Evolutionary conservation across 2,888 invertebrate species (phyloP), one percentile per base, ranked within the genome.

Genomic region (Dioctria rufipes): DNA sequence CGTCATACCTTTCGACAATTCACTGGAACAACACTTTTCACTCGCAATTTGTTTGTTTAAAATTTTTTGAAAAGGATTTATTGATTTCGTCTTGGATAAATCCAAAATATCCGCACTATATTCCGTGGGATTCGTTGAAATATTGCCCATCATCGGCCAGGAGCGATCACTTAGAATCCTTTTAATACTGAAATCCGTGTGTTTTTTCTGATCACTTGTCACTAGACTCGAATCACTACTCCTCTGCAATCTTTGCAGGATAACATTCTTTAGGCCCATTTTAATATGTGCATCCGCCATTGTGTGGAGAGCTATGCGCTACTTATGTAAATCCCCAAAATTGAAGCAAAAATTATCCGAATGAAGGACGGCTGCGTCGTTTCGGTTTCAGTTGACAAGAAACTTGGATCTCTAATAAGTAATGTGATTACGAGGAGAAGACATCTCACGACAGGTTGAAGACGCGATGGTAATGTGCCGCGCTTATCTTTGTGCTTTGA

Each of bases 161-260:
- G 5, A 9, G 49, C 60, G 80, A 66, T 84, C 82, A 4, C 83
- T 82, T 67, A 85, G 82, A 78, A 89, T 89, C 51, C 87, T 86
- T 82, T 86, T 87, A 13, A 89, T 89, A 82, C 89, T 89, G 77
- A 89, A 89, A 83, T 89, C 89, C 2, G 89, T 89, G 2, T 87
- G 85, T 81, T 87, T 86, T 71, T 63, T 73, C 13, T 77, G 54
- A 25, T 63, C 77, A 37, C 54, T 46, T 37, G 25, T 78, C 13
- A 40, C 5, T 4, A 0, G 13, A 6, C 5, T 79, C n/a, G 43
- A 37, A 40, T 80, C 65, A 8, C 8, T 8, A 49, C 60, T 43
- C 5, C 39, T 84, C 78, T 86, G 85, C 81, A 86, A 83, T 80
- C 88, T 86, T 83, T 89, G 88, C 79, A 88, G 84, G 82, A 89